Conservation (phyloP, 2,888 invertebrate genomes). For the Acanthopleura granulata region DNA sequence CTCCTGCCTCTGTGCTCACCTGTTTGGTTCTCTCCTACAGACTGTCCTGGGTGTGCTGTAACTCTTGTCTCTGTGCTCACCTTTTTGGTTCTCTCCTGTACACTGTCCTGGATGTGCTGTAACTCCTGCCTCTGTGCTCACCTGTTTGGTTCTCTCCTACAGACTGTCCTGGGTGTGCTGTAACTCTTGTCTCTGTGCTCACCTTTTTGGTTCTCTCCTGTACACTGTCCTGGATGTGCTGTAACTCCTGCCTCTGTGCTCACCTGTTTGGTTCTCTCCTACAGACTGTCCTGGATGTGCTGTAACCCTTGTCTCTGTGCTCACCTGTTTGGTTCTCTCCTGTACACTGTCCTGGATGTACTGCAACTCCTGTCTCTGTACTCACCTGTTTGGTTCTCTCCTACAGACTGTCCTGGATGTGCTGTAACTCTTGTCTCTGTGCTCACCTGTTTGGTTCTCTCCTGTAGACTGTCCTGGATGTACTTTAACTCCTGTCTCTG, state of each 20-base stretch:
- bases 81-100: background rate
- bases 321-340: slow-evolving; percentile 57
- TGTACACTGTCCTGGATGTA: slow-evolving; percentile 34
- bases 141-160: slow-evolving; percentile 27
- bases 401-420: background rate
- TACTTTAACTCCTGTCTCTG: slow-evolving; percentile 52
- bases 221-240: background rate
- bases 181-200: background rate
- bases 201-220: slow-evolving; percentile 41
- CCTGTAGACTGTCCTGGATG: slow-evolving; percentile 31
- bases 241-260: background rate
- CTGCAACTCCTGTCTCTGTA: slow-evolving; percentile 48
- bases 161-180: no score
- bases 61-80: background rate
- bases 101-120: background rate
- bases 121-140: slow-evolving; percentile 24
- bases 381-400: background rate
- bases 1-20: background rate
- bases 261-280: slow-evolving; percentile 58
- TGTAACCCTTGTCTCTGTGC: slow-evolving; percentile 48
- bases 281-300: slow-evolving; percentile 33
- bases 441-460: slow-evolving; percentile 56
- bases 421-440: background rate
- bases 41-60: no score
- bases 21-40: background rate